Evolutionary conservation across 2,888 invertebrate species (phyloP).

Genomic region (Habrosyne pyritoides): DNA sequence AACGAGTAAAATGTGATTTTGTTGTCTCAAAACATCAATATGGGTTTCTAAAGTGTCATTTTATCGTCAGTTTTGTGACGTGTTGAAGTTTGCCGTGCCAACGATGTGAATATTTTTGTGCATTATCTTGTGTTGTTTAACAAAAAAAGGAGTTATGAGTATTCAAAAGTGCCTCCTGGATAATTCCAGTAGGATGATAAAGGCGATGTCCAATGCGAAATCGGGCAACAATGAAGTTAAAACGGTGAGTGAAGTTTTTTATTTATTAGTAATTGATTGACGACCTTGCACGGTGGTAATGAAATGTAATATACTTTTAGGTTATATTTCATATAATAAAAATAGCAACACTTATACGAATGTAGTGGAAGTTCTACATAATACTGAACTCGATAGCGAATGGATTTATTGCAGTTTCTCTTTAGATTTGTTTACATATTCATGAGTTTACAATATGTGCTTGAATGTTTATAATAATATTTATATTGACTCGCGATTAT

Average conservation of each 20-base stretch:
- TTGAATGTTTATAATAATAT: background rate
- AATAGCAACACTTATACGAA: background rate
- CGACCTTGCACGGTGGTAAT: slow-evolving; percentile 36
- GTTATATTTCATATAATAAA: slow-evolving; percentile 7
- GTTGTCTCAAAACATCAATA: slow-evolving; percentile 47
- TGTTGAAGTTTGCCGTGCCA: slow-evolving; percentile 55
- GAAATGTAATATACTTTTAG: slow-evolving; percentile 18
- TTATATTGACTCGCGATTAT: background rate
- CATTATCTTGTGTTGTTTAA: slow-evolving; percentile 51
- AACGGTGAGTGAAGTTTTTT: slow-evolving; percentile 61
- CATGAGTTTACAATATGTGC: background rate
- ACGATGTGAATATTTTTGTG: slow-evolving; percentile 71
- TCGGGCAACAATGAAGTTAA: slow-evolving; percentile 71
- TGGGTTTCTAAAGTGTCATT: slow-evolving; percentile 50
- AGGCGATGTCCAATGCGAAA: slow-evolving; percentile 79
- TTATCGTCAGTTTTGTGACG: slow-evolving; percentile 52
- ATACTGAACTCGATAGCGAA: background rate
- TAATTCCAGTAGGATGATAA: slow-evolving; percentile 81
- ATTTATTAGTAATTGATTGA: slow-evolving; percentile 13
- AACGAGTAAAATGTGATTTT: slow-evolving; percentile 67
- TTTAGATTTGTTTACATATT: background rate
- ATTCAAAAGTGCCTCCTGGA: slow-evolving; percentile 81
- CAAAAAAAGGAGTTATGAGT: slow-evolving; percentile 68
- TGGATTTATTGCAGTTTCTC: background rate
- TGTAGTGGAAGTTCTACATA: background rate